Base-by-base conservation (phyloP, 2,888 invertebrate genomes). In the Himalopsyche japonica region DNA sequence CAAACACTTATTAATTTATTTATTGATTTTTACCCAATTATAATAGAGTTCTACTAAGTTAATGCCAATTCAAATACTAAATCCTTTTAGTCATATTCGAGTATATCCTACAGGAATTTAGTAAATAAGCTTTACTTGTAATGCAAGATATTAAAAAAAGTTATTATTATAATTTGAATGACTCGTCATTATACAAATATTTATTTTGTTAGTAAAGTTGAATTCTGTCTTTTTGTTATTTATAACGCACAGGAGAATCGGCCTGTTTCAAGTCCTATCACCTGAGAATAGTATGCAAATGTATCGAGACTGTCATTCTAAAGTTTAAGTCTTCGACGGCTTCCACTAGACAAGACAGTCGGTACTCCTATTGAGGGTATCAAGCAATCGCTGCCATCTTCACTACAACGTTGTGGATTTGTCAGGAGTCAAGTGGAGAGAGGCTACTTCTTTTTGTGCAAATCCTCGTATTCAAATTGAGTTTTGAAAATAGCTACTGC, bases 391-490 rank as follows among this genome's bases (percentile, higher is more conserved):
- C 70, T 15, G 27, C 24, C 70, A 70, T 70, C 70, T 70, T 20
- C 27, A 27, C 30, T 30, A 70, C 27, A 70, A 30, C 70, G 30
- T 70, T 70, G 70, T 70, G 27, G 70, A 70, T 70, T 70, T 70
- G 70, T 70, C 70, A 70, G 70, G 70, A 70, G 70, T 70, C 24
- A 70, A 12, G 30, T 70, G 70, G 70, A 70, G 30, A 27, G 70
- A 70, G 30, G 70, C 27, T 70, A 27, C 70, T 24, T 70, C 20
- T 27, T 70, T 70, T n/a, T n/a, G n/a, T 70, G 12, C 0, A 15
- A 70, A 12, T 70, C 47, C 12, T 30, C 48, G 82, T 43, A 79
- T 82, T 57, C 77, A 82, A 78, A 82, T 82, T 78, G 82, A 82
- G 82, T 77, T 82, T 82, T 77, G 78, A 27, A 27, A 78, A 70